phyloP scores from a whole-genome alignment of 2,113 vertebrate genomes.

The Callocephalon fimbriatum region DNA sequence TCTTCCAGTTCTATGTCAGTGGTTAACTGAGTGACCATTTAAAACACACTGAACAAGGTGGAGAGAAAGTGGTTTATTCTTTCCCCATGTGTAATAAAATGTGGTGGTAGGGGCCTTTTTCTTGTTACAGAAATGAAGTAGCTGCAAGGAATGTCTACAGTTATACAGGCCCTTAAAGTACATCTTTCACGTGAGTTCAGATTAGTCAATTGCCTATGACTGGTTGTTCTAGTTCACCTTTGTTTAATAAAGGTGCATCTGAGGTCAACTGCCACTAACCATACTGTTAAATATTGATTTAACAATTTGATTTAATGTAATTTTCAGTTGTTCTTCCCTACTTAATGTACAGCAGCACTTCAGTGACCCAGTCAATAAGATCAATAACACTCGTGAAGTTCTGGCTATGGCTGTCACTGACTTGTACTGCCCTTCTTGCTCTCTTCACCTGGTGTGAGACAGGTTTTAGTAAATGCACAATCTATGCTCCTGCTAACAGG shows the following conservation, averaged over 20 bases:
- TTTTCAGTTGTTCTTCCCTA: conserved; percentile 67
- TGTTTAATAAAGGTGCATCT: conserved; percentile 64
- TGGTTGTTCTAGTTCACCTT: conserved; percentile 53
- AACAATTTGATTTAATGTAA: conserved; percentile 73
- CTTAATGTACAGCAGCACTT: conserved; percentile 68
- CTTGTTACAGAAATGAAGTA: not conserved
- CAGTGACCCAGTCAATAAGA: conserved; percentile 67
- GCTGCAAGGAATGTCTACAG: not conserved
- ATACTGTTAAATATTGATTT: conserved; percentile 78
- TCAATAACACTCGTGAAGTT: conserved; percentile 66
- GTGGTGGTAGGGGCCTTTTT: not conserved
- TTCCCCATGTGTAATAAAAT: not conserved
- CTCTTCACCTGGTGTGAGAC: not conserved
- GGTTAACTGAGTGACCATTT: not conserved
- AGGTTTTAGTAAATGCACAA: conserved; percentile 4
- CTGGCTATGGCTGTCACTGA: not conserved
- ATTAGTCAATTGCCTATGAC: conserved; percentile 23
- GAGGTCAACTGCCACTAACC: conserved; percentile 71
- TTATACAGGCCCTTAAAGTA: not conserved
- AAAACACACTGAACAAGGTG: not conserved
- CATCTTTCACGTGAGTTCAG: conserved; percentile 12
- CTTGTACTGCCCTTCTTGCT: not conserved
- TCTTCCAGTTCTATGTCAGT: not conserved
- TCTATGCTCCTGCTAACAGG: not conserved
- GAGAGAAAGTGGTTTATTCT: not conserved